Percentiles rank a stretch among this genome's conserved stretches.
Conservation (phyloP, 2,888 invertebrate species). For the Ferrisia virgata region DNA sequence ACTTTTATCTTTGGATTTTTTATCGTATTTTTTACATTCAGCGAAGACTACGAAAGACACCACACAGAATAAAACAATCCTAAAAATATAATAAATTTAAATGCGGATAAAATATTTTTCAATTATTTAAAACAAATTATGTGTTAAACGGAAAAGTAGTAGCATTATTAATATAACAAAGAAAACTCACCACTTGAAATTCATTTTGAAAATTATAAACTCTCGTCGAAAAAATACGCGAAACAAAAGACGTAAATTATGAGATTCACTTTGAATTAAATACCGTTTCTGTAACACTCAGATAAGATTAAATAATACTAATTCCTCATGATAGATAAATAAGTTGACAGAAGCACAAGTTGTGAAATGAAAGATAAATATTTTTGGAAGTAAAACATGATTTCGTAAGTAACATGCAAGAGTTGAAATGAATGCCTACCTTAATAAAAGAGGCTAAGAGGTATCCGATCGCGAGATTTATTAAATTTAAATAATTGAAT, state of each 20-base stretch:
- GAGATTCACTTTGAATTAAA: not conserved
- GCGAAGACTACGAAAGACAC: not conserved
- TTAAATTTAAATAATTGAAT: not conserved
- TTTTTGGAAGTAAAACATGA: not conserved
- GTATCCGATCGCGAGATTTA: not conserved
- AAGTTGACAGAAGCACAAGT: not conserved
- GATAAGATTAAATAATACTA: conserved; percentile 3
- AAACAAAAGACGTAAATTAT: not conserved
- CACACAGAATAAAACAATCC: not conserved
- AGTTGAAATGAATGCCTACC: not conserved
- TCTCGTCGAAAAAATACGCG: not conserved
- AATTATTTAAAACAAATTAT: not conserved
- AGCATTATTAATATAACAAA: not conserved
- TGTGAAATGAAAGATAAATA: not conserved
- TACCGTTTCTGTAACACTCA: not conserved
- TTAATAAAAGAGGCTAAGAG: not conserved
- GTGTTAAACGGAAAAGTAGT: not conserved
- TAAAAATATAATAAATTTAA: not conserved
- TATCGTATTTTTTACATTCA: not conserved
- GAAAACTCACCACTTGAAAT: conserved; percentile 1
- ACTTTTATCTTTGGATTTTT: not conserved
- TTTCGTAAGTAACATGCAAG: not conserved
- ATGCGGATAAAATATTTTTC: not conserved
- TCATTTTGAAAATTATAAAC: not conserved
- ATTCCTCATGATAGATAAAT: not conserved